Percentiles rank a stretch among this genome's conserved stretches.
phyloP scores from a whole-genome alignment of 2,888 invertebrate species.

The Encarsia formosa region DNA sequence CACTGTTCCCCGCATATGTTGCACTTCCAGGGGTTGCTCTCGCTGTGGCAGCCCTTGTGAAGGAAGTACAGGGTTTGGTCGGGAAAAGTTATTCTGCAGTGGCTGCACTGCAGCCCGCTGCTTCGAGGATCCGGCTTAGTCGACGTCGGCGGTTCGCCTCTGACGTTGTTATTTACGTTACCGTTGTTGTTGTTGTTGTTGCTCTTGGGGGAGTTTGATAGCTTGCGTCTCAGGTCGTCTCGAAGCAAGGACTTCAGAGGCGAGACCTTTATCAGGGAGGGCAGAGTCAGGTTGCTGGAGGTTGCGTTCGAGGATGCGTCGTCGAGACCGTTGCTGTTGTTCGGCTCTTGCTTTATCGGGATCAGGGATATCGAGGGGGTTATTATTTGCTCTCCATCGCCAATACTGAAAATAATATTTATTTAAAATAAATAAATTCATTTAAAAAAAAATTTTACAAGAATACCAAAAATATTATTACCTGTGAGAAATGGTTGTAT shows the following conservation, averaged over 20 bases:
- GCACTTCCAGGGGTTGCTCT: slow-evolving; percentile 95
- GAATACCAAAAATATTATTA: slow-evolving; percentile 25
- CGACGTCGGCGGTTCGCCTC: slow-evolving; percentile 60
- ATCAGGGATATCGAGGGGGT: slow-evolving; percentile 83
- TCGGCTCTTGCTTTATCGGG: slow-evolving; percentile 68
- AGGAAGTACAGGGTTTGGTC: slow-evolving; percentile 95
- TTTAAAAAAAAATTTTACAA: not conserved
- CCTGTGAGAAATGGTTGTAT: slow-evolving; percentile 50
- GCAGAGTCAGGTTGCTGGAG: slow-evolving; percentile 62
- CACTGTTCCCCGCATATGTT: slow-evolving; percentile 96
- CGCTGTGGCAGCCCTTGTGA: slow-evolving; percentile 97
- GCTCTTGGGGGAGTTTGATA: slow-evolving; percentile 45
- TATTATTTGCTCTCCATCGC: slow-evolving; percentile 57
- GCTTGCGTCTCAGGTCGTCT: slow-evolving; percentile 78
- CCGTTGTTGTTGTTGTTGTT: slow-evolving; percentile 2
- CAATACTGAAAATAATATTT: slow-evolving; percentile 32
- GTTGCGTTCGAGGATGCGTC: slow-evolving; percentile 57
- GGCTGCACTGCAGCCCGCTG: slow-evolving; percentile 72
- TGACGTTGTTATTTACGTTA: slow-evolving; percentile 48
- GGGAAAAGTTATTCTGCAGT: slow-evolving; percentile 88
- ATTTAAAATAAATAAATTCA: not conserved
- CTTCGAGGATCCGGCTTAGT: slow-evolving; percentile 62
- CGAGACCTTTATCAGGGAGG: slow-evolving; percentile 77
- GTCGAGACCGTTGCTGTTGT: slow-evolving; percentile 53
- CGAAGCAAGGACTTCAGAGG: slow-evolving; percentile 79